Evolutionary conservation across 2,797 vertebrate genomes (phyloP), one percentile per base, ranked within the genome.

Genomic region (Intellagama lesueurii): DNA sequence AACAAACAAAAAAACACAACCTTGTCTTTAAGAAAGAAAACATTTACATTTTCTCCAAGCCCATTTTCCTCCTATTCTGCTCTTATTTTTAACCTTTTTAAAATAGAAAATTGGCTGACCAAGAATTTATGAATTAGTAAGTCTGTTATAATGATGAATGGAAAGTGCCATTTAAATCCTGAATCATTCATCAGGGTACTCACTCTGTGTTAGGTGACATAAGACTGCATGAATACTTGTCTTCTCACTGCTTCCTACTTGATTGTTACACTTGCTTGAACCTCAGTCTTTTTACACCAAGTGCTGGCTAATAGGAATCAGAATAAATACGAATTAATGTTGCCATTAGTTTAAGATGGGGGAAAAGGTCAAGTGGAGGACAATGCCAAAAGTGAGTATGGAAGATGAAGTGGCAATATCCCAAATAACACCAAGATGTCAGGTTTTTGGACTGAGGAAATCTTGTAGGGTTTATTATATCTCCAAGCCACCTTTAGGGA

Each of bases 91-190:
- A 97, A 96, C 96, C 94, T 96, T 96, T 97, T 96, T 96, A 96
- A 66, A 83, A 70, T 95, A 96, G 96, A 97, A 97, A 96, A 97
- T 96, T 96, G 96, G 96, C 96, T 97, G 97, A 97, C 96, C 96
- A 96, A 96, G 96, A 97, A 96, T 96, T 96, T 97, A 96, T 97
- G 96, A 97, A 97, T 97, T 97, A 97, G 95, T 93, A 97, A 96
- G 95, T 96, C 97, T 96, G 95, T 97, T 97, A 97, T 96, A 96
- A 96, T 97, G 96, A 97, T 97, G 94, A 97, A 97, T 97, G 96
- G 95, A 97, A 97, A 97, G 97, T 97, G 96, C 96, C 95, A 96
- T 97, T 97, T 97, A 97, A 97, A 96, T 95, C 93, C 92, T 96
- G 91, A 96, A 95, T 97, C 96, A 97, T 97, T 97, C 96, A 96